Percentiles rank a stretch among this genome's conserved stretches.
Conservation (phyloP, 2,888 invertebrate species). For the Callimorpha dominula region DNA sequence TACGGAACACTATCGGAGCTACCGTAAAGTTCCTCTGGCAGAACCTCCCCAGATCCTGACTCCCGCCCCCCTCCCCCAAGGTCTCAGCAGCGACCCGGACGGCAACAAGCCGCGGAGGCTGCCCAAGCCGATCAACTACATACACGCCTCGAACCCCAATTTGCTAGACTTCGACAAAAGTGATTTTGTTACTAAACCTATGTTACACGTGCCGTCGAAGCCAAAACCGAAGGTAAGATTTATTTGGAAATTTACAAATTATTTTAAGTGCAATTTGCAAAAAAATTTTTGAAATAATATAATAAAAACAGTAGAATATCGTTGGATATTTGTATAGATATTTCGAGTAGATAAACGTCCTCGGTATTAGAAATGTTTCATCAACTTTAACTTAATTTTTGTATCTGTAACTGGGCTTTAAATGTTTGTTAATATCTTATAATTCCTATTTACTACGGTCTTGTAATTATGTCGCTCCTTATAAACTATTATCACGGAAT, state of each 20-base stretch:
- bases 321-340: too few species aligned
- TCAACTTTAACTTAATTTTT: too few species aligned
- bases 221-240: constrained; percentile 53
- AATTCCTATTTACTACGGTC: too few species aligned
- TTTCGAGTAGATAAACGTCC: too few species aligned
- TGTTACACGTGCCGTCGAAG: constrained; percentile 67
- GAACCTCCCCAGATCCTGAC: constrained; percentile 90
- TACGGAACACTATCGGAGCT: constrained; percentile 92
- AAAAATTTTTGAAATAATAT: too few species aligned
- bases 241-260: neutral
- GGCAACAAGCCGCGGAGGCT: constrained; percentile 48
- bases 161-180: constrained; percentile 88
- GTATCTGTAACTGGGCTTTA: too few species aligned
- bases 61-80: constrained; percentile 66
- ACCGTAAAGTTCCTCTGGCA: constrained; percentile 73
- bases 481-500: too few species aligned
- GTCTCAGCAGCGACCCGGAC: constrained; percentile 57
- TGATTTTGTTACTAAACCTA: constrained; percentile 67
- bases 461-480: too few species aligned
- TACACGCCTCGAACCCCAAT: constrained; percentile 91
- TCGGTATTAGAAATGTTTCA: too few species aligned
- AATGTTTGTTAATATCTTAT: too few species aligned
- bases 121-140: constrained; percentile 87
- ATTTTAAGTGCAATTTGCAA: neutral
- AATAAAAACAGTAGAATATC: too few species aligned